Percentiles rank a stretch among this genome's conserved stretches.
These are phyloP conservation scores for Cephalopterus ornatus DNA, from an alignment of 2,113 vertebrate genomes.

Conservation along the genomic window DNA sequence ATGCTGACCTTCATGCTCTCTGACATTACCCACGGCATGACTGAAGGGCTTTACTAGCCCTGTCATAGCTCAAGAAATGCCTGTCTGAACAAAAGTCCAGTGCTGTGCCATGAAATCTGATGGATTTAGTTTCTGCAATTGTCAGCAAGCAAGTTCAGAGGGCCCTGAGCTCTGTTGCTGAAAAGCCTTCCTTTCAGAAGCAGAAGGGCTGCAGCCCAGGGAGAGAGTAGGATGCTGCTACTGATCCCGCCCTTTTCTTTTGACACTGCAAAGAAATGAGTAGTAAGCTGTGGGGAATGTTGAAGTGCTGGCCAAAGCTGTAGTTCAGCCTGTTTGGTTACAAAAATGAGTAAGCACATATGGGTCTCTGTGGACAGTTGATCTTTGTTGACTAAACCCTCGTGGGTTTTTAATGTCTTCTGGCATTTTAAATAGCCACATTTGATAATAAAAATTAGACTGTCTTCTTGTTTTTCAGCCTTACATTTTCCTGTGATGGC, in stretches of 20 bases:
- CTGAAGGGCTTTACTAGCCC: not conserved
- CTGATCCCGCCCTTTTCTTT: not conserved
- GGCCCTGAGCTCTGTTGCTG: not conserved
- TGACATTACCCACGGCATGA: not conserved
- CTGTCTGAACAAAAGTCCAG: not conserved
- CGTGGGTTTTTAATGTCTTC: not conserved
- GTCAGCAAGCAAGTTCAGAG: not conserved
- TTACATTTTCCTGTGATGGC: slow-evolving; percentile 97
- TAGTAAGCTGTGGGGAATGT: not conserved
- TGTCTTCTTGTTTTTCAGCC: slow-evolving; percentile 73
- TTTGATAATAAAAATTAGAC: not conserved
- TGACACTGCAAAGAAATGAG: not conserved
- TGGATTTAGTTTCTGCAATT: not conserved
- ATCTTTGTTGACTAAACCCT: not conserved
- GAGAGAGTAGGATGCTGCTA: not conserved
- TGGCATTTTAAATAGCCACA: not conserved
- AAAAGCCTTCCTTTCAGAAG: not conserved
- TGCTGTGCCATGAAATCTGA: not conserved
- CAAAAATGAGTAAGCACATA: not conserved
- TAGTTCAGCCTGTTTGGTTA: not conserved
- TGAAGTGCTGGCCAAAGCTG: not conserved
- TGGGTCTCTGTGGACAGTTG: not conserved
- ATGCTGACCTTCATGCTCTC: slow-evolving; percentile 5
- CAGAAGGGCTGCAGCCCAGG: not conserved
- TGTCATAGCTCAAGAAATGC: not conserved